A percentile compares a stretch with the other conserved stretches of the same genome.
These are phyloP conservation scores for Helogale parvula DNA, from an alignment of 2,113 vertebrate genomes.

Conservation along the genomic window DNA sequence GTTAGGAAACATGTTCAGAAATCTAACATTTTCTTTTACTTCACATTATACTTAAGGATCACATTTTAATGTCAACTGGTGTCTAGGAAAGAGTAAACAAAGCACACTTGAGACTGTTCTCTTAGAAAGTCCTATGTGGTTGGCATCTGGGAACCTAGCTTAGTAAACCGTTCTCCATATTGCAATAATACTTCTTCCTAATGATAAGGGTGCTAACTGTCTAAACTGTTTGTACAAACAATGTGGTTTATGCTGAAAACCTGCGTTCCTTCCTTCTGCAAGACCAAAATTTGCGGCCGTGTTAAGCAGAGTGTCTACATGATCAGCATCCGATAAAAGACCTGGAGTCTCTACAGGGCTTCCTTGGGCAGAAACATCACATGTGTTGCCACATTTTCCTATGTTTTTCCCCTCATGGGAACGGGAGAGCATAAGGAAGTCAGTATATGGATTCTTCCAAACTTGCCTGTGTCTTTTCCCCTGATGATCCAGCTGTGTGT, in stretches of 20 bases:
- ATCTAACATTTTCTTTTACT: slow-evolving; percentile 46
- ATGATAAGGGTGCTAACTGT: not conserved
- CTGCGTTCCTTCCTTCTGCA: not conserved
- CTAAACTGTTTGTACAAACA: not conserved
- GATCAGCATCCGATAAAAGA: not conserved
- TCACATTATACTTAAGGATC: not conserved
- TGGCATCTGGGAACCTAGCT: not conserved
- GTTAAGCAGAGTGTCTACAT: not conserved
- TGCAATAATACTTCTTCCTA: not conserved
- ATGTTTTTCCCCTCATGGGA: not conserved
- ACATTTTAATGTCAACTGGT: not conserved
- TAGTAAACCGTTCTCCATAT: not conserved
- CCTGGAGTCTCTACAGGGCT: not conserved
- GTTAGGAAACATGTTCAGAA: slow-evolving; percentile 12
- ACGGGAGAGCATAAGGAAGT: not conserved
- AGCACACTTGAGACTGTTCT: not conserved
- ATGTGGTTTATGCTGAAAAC: not conserved
- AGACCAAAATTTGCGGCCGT: not conserved
- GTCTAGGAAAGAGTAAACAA: not conserved
- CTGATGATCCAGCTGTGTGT: not conserved
- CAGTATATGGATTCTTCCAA: not conserved
- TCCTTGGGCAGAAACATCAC: not conserved
- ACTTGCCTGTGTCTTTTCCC: not conserved
- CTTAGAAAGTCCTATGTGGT: not conserved
- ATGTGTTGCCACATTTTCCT: not conserved